A percentile compares a stretch with the other conserved stretches of the same genome.
These are phyloP conservation scores for Epizoanthus fatuus DNA, from an alignment of 92 coral and sea anemone genomes.

Conservation along the genomic window DNA sequence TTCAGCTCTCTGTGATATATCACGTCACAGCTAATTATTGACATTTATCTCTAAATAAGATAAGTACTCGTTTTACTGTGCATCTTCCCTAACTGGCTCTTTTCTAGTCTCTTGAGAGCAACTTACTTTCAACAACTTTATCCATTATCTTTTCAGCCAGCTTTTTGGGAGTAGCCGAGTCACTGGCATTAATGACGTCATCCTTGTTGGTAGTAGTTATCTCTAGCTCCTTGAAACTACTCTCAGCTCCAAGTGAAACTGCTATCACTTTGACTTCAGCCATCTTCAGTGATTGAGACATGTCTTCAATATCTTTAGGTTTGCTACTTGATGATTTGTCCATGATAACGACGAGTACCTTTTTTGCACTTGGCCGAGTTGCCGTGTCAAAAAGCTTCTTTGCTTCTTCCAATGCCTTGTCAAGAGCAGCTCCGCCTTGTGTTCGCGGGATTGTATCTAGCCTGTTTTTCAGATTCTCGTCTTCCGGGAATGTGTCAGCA, in stretches of 20 bases:
- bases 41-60: no score
- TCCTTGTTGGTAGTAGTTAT: slow-evolving; percentile 68
- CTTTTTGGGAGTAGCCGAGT: slow-evolving; percentile 54
- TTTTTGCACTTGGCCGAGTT: slow-evolving; percentile 75
- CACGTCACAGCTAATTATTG: no score
- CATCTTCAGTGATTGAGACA: slow-evolving; percentile 52
- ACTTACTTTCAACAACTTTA: slow-evolving; percentile 71
- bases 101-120: not conserved
- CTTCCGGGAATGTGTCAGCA: slow-evolving; percentile 67
- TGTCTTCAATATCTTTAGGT: slow-evolving; percentile 35
- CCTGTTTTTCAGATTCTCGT: not conserved
- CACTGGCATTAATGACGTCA: slow-evolving; percentile 68
- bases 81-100: not conserved
- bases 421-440: slow-evolving; percentile 73
- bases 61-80: no score
- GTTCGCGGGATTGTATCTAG: slow-evolving; percentile 1
- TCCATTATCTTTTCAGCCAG: slow-evolving; percentile 71
- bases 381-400: slow-evolving; percentile 72
- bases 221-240: slow-evolving; percentile 50
- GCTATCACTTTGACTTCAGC: slow-evolving; percentile 18
- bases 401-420: slow-evolving; percentile 78
- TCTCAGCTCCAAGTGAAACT: slow-evolving; percentile 40
- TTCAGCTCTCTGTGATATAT: no score
- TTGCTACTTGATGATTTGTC: slow-evolving; percentile 74
- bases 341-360: slow-evolving; percentile 84